Base-by-base conservation (phyloP, 2,888 invertebrate genomes). In the Lissonota sp. region DNA sequence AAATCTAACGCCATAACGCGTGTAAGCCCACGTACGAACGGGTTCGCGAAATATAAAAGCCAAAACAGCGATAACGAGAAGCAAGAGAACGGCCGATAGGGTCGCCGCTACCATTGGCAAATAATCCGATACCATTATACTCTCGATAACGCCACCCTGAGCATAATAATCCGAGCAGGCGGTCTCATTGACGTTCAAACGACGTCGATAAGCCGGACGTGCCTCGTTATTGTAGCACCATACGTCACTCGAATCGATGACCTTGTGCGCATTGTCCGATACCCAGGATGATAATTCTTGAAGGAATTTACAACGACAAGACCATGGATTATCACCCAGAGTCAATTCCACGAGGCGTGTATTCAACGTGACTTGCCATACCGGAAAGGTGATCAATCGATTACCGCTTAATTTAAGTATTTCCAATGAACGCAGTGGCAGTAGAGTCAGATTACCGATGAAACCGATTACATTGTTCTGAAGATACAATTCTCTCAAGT, bases 261-360 rank as follows among this genome's bases (percentile, higher is more conserved):
- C 96, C 93, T 96, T 96, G 91, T 96, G 95, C 80, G 96, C 95
- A 91, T 97, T 97, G 91, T 97, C 97, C 46, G 95, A 95, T 82
- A 97, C 95, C 95, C 97, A 98, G 84, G 96, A 94, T 79, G 97
- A 96, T 86, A 97, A 94, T 88, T 96, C 96, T 92, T 97, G 96
- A 88, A 98, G 94, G 93, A 97, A 98, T 91, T 97, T 96, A 93
- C 98, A 98, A 87, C 97, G 96, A 91, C 98, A 98, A 55, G 97
- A 96, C 98, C 98, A 98, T 82, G 95, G 95, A 92, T 98, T 98
- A 87, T 96, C 95, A 10, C 97, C 96, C 75, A 98, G 94, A 7
- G 96, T 96, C 85, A 98, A 92, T 80, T 97, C 96, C 87, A 94
- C 95, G 84, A 97, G 93, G 85, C 95, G 94, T 14, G 94, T 93